phyloP scores from a whole-genome alignment of 2,888 invertebrate genomes.

The Alloplasta piceator region DNA sequence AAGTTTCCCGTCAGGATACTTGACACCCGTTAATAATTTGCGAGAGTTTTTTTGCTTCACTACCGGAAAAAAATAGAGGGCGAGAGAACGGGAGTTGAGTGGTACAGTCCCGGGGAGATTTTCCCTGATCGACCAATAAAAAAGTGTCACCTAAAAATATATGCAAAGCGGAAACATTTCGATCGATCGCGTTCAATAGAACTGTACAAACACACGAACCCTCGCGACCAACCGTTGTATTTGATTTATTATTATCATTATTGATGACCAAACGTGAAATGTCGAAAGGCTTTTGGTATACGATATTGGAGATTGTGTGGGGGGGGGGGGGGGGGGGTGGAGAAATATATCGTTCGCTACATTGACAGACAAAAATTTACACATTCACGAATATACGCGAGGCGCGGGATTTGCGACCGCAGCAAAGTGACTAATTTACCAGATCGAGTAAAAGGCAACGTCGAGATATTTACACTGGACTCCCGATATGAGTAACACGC shows the following conservation, averaged over 20 bases:
- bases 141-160: conserved; percentile 50
- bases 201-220: background rate
- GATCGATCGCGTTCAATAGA: conserved; percentile 49
- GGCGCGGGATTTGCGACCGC: background rate
- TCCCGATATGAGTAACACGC: no score
- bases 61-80: no score
- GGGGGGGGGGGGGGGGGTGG: background rate
- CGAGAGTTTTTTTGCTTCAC: no score
- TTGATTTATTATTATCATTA: conserved; percentile 42
- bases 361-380: background rate
- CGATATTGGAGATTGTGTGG: conserved; percentile 5
- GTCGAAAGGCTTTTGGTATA: conserved; percentile 8
- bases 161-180: conserved; percentile 41
- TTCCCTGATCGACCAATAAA: conserved; percentile 24
- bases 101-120: background rate
- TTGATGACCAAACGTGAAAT: conserved; percentile 9
- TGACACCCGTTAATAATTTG: no score
- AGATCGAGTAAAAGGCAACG: conserved; percentile 64
- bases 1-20: no score
- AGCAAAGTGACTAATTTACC: conserved; percentile 52
- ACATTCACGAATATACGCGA: conserved; percentile 6
- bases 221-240: conserved; percentile 9
- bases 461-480: conserved; percentile 65
- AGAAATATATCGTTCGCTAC: background rate
- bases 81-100: no score